These are phyloP conservation scores for Xestia ashworthii DNA, from an alignment of 2,888 invertebrate species.

Conservation along the genomic window DNA sequence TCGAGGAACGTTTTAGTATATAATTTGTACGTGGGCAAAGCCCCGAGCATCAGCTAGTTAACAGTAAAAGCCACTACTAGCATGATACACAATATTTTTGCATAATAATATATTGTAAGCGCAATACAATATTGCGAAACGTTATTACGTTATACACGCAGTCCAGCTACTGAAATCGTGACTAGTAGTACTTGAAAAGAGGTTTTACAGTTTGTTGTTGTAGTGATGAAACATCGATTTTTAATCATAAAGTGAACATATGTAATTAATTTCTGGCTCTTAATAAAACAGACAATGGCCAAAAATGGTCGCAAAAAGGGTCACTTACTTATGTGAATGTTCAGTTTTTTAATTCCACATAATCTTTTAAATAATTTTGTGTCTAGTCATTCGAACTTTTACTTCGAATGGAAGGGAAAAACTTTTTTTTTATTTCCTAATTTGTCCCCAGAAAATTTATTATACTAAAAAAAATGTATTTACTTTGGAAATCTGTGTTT, in stretches of 20 bases:
- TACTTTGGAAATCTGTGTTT: too few species aligned
- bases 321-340: neutral
- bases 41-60: too few species aligned
- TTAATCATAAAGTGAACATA: neutral
- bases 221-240: neutral
- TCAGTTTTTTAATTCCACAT: neutral
- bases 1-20: too few species aligned
- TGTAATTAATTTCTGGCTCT: neutral
- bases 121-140: conserved; percentile 6
- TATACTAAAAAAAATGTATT: too few species aligned
- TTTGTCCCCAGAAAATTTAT: too few species aligned
- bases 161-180: neutral
- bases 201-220: neutral
- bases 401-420: neutral
- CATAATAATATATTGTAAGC: conserved; percentile 19
- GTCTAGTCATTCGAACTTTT: neutral
- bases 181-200: conserved; percentile 2
- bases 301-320: neutral
- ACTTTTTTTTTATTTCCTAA: too few species aligned
- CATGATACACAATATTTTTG: conserved; percentile 10
- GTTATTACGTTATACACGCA: neutral
- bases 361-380: neutral
- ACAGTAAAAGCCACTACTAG: neutral
- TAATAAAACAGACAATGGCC: neutral
- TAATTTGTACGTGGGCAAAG: too few species aligned